Percentiles rank a stretch among this genome's conserved stretches.
Conservation (phyloP, 2,888 invertebrate species). For the Gonocerus acuteangulatus region DNA sequence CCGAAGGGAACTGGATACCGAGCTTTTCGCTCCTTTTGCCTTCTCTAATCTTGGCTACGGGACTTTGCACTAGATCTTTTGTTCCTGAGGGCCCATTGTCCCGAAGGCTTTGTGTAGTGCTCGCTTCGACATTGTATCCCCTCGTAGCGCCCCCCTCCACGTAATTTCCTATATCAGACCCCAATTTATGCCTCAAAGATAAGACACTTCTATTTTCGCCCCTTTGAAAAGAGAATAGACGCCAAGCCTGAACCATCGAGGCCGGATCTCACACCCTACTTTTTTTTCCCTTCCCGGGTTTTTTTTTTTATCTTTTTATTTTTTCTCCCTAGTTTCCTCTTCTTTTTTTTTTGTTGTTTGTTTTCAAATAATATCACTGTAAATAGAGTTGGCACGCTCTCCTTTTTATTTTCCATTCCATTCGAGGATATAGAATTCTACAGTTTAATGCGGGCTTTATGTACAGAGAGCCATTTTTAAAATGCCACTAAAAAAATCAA, state of each 20-base stretch:
- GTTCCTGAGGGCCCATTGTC: neutral
- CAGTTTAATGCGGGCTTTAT: too few relatives aligned
- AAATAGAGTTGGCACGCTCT: too few relatives aligned
- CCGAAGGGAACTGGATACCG: slow-evolving; percentile 1
- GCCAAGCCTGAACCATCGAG: neutral
- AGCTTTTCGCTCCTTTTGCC: too few relatives aligned
- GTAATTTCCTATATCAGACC: slow-evolving; percentile 25
- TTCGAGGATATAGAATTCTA: too few relatives aligned
- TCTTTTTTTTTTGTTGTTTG: neutral
- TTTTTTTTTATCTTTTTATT: neutral
- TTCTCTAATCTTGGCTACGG: neutral
- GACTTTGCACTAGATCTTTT: neutral
- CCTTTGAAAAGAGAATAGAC: slow-evolving; percentile 21
- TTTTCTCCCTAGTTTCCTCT: neutral
- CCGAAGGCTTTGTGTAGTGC: neutral
- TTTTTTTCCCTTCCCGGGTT: neutral
- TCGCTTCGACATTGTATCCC: neutral
- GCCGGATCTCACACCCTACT: neutral
- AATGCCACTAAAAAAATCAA: too few relatives aligned
- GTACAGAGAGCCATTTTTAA: too few relatives aligned
- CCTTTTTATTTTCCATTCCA: too few relatives aligned
- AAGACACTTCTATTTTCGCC: slow-evolving; percentile 20
- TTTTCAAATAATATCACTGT: too few relatives aligned
- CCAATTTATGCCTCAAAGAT: slow-evolving; percentile 25
- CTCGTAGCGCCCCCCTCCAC: neutral